Conservation (phyloP, 2,888 invertebrate species). For the Podabrus alpinus region DNA sequence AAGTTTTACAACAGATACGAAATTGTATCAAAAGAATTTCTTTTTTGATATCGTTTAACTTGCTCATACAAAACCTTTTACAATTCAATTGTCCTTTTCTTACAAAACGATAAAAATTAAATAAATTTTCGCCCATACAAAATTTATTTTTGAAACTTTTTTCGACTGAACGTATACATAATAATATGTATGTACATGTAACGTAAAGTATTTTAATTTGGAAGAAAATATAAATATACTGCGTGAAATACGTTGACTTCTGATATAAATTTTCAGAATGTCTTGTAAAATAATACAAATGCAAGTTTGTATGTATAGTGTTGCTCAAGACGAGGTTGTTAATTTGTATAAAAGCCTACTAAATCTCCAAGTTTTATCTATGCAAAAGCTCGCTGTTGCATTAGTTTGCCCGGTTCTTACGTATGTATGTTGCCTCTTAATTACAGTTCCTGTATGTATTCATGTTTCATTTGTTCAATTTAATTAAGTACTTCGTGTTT, state of each 20-base stretch:
- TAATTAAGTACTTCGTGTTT: slow-evolving; percentile 19
- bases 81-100: not conserved
- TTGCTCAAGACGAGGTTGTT: slow-evolving; percentile 16
- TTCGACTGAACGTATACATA: not conserved
- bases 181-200: too few species aligned
- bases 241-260: slow-evolving; percentile 7
- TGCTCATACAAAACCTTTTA: not conserved
- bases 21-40: not conserved
- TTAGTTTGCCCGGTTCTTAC: slow-evolving; percentile 13
- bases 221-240: slow-evolving; percentile 9
- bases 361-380: slow-evolving; percentile 27
- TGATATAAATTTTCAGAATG: slow-evolving; percentile 18
- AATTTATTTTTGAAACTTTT: not conserved
- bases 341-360: slow-evolving; percentile 29
- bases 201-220: not conserved
- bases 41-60: slow-evolving; percentile 1
- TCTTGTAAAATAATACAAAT: slow-evolving; percentile 17
- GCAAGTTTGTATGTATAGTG: slow-evolving; percentile 15
- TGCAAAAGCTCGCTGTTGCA: slow-evolving; percentile 18
- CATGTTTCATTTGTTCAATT: slow-evolving; percentile 27
- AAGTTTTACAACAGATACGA: not conserved
- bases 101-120: not conserved
- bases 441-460: slow-evolving; percentile 23
- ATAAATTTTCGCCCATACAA: not conserved
- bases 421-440: slow-evolving; percentile 19